Percentiles rank a stretch among this genome's conserved stretches.
Conservation (phyloP, 2,113 vertebrate species). For the Rhinoderma darwinii region DNA sequence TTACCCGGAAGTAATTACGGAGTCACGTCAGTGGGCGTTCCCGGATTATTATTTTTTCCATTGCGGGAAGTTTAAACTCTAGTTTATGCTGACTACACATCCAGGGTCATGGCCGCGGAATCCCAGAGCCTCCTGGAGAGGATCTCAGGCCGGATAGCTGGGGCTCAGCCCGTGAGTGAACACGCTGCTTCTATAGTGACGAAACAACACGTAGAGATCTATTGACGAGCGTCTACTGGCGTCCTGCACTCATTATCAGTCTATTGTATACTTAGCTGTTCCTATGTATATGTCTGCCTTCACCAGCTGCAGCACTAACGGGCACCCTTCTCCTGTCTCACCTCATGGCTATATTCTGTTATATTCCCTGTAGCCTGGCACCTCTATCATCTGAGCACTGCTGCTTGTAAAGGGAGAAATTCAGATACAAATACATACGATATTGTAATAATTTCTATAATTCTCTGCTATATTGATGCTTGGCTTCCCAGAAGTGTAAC, state of each 20-base stretch:
- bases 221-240: background rate
- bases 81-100: background rate
- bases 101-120: conserved; percentile 20
- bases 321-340: no score
- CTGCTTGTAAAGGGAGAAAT: no score
- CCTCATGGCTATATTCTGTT: no score
- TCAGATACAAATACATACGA: no score
- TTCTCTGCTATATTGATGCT: no score
- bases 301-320: no score
- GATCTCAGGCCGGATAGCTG: conserved; percentile 3
- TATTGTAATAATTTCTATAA: no score
- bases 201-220: background rate
- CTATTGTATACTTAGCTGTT: no score
- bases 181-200: background rate
- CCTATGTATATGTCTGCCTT: no score
- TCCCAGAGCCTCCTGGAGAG: conserved; percentile 32
- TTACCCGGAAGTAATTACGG: background rate
- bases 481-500: no score
- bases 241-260: background rate
- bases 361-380: no score
- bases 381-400: no score
- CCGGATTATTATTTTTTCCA: background rate
- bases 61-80: conserved; percentile 46
- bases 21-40: background rate
- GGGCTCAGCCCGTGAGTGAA: background rate